These are phyloP conservation scores for Pungitius pungitius DNA, from an alignment of 2,113 vertebrate genomes.

Conservation along the genomic window DNA sequence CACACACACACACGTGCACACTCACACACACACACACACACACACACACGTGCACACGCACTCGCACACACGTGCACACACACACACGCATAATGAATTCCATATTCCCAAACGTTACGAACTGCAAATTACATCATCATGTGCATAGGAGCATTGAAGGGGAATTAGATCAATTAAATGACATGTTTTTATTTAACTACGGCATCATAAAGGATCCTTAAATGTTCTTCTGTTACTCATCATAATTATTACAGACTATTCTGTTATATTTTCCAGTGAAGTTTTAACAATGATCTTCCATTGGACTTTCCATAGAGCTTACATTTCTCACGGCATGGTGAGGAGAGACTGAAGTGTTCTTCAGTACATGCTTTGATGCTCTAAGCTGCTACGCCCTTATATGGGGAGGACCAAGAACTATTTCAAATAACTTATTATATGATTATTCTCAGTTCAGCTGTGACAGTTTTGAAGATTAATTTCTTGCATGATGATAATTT, in stretches of 20 bases:
- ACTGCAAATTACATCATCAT: slow-evolving; percentile 30
- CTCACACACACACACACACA: background rate
- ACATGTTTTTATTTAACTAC: background rate
- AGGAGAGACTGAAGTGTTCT: background rate
- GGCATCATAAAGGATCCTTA: background rate
- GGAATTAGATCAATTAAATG: slow-evolving; percentile 15
- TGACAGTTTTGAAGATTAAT: too few relatives aligned
- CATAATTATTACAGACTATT: slow-evolving; percentile 2
- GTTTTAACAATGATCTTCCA: background rate
- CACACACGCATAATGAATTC: slow-evolving; percentile 2
- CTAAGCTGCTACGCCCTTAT: background rate
- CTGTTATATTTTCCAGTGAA: background rate
- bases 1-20: slow-evolving; percentile 15
- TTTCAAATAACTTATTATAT: background rate
- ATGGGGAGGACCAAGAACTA: too few relatives aligned
- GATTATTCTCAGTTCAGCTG: background rate
- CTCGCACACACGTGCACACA: background rate
- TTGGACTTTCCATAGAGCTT: background rate
- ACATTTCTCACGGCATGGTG: background rate
- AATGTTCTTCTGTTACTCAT: background rate
- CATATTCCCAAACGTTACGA: slow-evolving; percentile 22
- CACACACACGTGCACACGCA: background rate
- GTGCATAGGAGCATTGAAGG: background rate
- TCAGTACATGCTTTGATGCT: background rate
- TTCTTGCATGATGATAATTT: background rate